Evolutionary conservation across 2,113 vertebrate species (phyloP).

Genomic region (Podarcis muralis): DNA sequence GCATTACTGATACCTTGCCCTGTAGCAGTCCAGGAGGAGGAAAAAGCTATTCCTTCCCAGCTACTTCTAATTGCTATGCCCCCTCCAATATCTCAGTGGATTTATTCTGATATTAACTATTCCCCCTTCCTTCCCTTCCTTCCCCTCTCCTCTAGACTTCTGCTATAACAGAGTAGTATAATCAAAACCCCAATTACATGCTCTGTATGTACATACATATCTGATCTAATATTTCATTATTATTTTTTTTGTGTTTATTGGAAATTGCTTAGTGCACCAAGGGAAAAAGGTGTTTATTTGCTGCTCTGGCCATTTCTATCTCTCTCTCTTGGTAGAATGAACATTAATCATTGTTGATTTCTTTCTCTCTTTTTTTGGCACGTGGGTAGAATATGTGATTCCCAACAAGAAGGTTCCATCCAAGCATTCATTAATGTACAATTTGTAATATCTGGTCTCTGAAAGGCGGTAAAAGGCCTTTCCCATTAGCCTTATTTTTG

Average conservation of each 20-base stretch:
- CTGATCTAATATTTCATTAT: slow-evolving; percentile 9
- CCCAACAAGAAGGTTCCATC: slow-evolving; percentile 29
- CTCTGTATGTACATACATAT: not conserved
- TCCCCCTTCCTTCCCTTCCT: not conserved
- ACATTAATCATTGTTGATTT: slow-evolving; percentile 15
- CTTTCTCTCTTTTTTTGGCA: not conserved
- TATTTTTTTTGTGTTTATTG: not conserved
- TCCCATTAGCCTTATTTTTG: not conserved
- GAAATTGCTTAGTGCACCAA: not conserved
- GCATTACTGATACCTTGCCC: not conserved
- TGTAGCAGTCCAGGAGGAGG: not conserved
- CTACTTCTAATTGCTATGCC: not conserved
- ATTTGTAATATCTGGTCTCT: slow-evolving; percentile 30
- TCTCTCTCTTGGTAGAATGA: slow-evolving; percentile 19
- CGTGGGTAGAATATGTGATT: slow-evolving; percentile 2
- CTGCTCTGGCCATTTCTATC: not conserved
- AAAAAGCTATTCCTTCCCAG: not conserved
- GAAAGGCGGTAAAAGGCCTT: slow-evolving; percentile 28
- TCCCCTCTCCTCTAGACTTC: not conserved
- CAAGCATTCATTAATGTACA: slow-evolving; percentile 28
- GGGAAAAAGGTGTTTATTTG: not conserved
- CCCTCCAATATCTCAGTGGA: not conserved
- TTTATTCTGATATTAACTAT: slow-evolving; percentile 2
- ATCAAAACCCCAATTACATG: not conserved
- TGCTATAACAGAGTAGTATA: not conserved